phyloP scores from a whole-genome alignment of 2,888 invertebrate species.

The Salpingus planirostris region DNA sequence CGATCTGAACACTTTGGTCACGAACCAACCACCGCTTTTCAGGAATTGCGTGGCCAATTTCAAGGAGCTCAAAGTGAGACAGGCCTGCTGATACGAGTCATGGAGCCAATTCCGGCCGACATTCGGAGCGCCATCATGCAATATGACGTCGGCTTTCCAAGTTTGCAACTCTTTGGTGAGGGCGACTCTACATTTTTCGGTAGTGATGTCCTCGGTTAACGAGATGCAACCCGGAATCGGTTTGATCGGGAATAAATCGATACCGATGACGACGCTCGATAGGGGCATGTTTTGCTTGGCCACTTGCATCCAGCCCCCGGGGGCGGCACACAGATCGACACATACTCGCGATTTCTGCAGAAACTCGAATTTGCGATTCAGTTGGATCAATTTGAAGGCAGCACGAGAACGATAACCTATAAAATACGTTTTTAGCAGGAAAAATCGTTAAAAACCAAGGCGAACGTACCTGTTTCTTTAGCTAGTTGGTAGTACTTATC shows the following conservation, averaged over 20 bases:
- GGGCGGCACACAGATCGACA: constrained; percentile 97
- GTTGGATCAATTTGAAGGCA: constrained; percentile 97
- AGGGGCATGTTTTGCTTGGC: constrained; percentile 97
- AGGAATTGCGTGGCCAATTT: constrained; percentile 88
- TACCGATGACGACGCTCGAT: constrained; percentile 88
- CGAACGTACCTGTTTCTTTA: constrained; percentile 91
- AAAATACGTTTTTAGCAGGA: constrained; percentile 6
- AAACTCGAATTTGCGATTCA: constrained; percentile 96
- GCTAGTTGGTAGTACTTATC: constrained; percentile 98
- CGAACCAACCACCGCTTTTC: constrained; percentile 88
- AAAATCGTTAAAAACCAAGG: not conserved
- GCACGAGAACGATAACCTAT: constrained; percentile 93
- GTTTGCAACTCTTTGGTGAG: constrained; percentile 81
- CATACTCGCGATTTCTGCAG: constrained; percentile 92
- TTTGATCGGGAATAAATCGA: constrained; percentile 93
- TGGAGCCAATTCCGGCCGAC: constrained; percentile 94
- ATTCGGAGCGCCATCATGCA: constrained; percentile 98
- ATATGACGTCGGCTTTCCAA: constrained; percentile 94
- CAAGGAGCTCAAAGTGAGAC: constrained; percentile 83
- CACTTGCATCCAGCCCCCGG: constrained; percentile 99
- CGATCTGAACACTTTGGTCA: constrained; percentile 97
- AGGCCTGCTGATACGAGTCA: constrained; percentile 92
- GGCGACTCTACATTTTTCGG: constrained; percentile 79
- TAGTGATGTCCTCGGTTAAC: constrained; percentile 91
- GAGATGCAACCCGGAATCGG: constrained; percentile 84